These are phyloP conservation scores for Pegea sp. DNA, from an alignment of 23 tunicate genomes.

Conservation along the genomic window DNA sequence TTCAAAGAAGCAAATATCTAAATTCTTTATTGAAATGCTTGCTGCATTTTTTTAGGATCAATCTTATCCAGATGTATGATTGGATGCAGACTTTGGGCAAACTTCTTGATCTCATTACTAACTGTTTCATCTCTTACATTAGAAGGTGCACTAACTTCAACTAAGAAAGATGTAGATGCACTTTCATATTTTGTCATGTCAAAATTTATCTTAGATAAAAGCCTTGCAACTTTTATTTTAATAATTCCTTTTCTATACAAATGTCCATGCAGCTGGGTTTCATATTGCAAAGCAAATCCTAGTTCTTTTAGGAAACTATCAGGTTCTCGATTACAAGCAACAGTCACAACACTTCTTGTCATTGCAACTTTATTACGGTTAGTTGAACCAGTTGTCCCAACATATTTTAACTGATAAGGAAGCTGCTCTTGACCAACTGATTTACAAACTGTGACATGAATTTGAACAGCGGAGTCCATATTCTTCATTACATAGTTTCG, in stretches of 20 bases:
- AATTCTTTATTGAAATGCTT: neutral
- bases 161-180: conserved; percentile 14
- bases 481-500: conserved; percentile 15
- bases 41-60: conserved; percentile 2
- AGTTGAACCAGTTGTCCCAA: conserved; percentile 25
- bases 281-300: conserved; percentile 48
- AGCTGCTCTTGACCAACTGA: neutral
- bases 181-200: conserved; percentile 30
- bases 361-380: conserved; percentile 35
- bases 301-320: conserved; percentile 45
- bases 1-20: no score
- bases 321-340: conserved; percentile 58
- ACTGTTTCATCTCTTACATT: conserved; percentile 46
- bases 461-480: neutral
- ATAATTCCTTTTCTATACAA: conserved; percentile 76
- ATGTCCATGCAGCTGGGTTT: conserved; percentile 32
- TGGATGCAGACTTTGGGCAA: conserved; percentile 45
- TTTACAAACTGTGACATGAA: neutral
- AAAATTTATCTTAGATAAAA: conserved; percentile 5
- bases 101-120: conserved; percentile 43
- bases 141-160: conserved; percentile 51
- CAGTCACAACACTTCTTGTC: conserved; percentile 64
- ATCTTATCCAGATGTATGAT: conserved; percentile 30
- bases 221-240: conserved; percentile 59
- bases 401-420: conserved; percentile 19